Evolutionary conservation across 2,113 vertebrate genomes (phyloP).

Genomic region (Rutilus rutilus): DNA sequence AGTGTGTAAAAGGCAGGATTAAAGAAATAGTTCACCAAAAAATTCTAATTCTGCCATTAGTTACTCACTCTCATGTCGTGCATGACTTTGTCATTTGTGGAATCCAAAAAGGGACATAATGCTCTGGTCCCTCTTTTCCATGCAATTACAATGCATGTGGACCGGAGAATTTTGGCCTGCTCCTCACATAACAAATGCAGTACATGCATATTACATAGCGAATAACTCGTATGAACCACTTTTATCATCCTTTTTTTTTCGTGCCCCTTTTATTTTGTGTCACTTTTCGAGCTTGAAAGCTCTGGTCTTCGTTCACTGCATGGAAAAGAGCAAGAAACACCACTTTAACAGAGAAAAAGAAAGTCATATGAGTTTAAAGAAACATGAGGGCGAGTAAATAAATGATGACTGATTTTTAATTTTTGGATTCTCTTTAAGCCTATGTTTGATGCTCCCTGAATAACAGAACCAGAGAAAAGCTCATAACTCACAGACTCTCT

Average conservation of each 20-base stretch:
- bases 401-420: too few species aligned
- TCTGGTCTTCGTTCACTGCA: neutral
- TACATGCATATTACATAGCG: neutral
- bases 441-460: too few species aligned
- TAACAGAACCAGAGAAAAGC: too few species aligned
- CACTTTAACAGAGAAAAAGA: too few species aligned
- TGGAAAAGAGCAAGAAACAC: neutral
- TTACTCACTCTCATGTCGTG: neutral
- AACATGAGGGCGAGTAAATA: too few species aligned
- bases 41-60: neutral
- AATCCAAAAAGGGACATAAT: neutral
- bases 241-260: neutral
- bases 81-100: neutral
- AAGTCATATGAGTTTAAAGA: too few species aligned
- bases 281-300: neutral
- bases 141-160: neutral
- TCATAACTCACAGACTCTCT: too few species aligned
- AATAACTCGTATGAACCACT: neutral
- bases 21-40: neutral
- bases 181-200: neutral
- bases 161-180: neutral
- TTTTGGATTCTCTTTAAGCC: too few species aligned
- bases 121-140: neutral
- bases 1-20: neutral
- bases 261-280: neutral